phyloP scores from a whole-genome alignment of 2,888 invertebrate species.

The Epiblema foenella region DNA sequence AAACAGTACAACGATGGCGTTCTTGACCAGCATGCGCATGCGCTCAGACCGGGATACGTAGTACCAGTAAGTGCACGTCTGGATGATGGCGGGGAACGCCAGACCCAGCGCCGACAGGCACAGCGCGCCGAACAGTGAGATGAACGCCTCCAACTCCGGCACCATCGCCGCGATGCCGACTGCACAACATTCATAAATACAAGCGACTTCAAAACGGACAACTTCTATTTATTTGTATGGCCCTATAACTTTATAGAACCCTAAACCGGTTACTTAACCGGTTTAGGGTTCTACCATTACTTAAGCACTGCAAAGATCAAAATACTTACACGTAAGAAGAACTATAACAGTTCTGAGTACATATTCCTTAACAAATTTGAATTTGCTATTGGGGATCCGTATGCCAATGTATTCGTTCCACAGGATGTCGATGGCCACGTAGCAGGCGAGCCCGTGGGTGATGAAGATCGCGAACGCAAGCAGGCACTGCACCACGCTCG shows the following conservation, averaged over 20 bases:
- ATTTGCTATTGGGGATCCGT: conserved; percentile 86
- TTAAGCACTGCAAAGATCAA: neutral
- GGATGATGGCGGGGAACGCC: conserved; percentile 95
- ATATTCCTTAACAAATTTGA: conserved; percentile 90
- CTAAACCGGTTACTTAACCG: too few species aligned
- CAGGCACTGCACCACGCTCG: conserved; percentile 89
- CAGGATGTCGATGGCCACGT: conserved; percentile 96
- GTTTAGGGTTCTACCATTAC: too few species aligned
- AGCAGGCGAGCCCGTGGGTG: conserved; percentile 96
- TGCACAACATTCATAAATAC: conserved; percentile 64
- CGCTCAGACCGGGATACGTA: conserved; percentile 82
- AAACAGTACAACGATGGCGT: conserved; percentile 86
- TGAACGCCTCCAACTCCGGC: conserved; percentile 92
- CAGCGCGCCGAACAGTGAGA: conserved; percentile 94
- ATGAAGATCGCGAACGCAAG: conserved; percentile 93
- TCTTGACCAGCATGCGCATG: conserved; percentile 85
- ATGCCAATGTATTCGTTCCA: conserved; percentile 90
- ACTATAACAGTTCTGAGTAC: conserved; percentile 91
- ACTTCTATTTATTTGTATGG: too few species aligned
- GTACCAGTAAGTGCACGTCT: conserved; percentile 93
- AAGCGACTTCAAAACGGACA: too few species aligned
- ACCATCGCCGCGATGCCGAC: conserved; percentile 93
- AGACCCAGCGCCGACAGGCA: conserved; percentile 95
- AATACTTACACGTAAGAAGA: conserved; percentile 92
- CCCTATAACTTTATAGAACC: too few species aligned